Conservation (phyloP, 2,888 invertebrate species). For the Hypomecis punctinalis region DNA sequence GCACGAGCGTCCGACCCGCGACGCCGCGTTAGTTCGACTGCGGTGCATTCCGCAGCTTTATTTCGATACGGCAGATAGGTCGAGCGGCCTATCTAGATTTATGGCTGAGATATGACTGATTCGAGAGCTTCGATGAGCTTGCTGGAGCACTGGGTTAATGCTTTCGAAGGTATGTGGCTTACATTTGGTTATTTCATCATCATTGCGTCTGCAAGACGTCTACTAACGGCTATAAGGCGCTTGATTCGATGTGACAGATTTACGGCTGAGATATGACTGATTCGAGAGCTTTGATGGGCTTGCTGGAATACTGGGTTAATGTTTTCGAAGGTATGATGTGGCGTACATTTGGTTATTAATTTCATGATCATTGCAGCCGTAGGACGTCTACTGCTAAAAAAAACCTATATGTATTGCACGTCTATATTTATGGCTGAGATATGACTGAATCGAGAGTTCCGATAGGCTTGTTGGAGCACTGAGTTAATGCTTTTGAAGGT, state of each 20-base stretch:
- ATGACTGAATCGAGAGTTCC: conserved; percentile 34
- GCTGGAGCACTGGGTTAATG: background rate
- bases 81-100: conserved; percentile 37
- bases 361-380: too few species aligned
- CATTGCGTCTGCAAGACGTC: too few species aligned
- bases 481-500: conserved; percentile 3
- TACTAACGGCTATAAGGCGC: too few species aligned
- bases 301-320: too few species aligned
- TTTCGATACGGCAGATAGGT: conserved; percentile 39
- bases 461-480: conserved; percentile 4
- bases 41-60: conserved; percentile 40
- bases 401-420: too few species aligned
- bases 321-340: too few species aligned
- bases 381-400: too few species aligned
- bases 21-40: conserved; percentile 53
- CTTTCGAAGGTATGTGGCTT: background rate
- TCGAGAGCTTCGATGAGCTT: conserved; percentile 27
- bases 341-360: too few species aligned
- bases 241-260: too few species aligned
- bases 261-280: too few species aligned
- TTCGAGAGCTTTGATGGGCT: too few species aligned
- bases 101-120: conserved; percentile 37
- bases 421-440: conserved; percentile 40
- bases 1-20: conserved; percentile 57
- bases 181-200: background rate